Evolutionary conservation across 2,113 vertebrate genomes (phyloP).

Genomic region (Rattus norvegicus): GRCr8 NC_086025.1:123471001-123471500

Average conservation of each 20-base stretch:
- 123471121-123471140: not conserved
- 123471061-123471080: too few relatives aligned
- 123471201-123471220: not conserved
- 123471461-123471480: not conserved
- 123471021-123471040: not conserved
- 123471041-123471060: not conserved
- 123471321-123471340: not conserved
- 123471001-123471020: not conserved
- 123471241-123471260: not conserved
- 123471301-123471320: not conserved
- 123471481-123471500: not conserved
- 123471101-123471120: not conserved
- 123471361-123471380: not conserved
- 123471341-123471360: not conserved
- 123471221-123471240: not conserved
- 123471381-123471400: not conserved
- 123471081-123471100: not conserved
- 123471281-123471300: not conserved
- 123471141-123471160: not conserved
- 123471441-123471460: not conserved
- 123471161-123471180: not conserved
- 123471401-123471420: not conserved
- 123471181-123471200: not conserved
- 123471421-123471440: not conserved
- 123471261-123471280: not conserved